Evolutionary conservation across 2,113 vertebrate genomes (phyloP).

Genomic region (Sceloporus tristichus): DNA sequence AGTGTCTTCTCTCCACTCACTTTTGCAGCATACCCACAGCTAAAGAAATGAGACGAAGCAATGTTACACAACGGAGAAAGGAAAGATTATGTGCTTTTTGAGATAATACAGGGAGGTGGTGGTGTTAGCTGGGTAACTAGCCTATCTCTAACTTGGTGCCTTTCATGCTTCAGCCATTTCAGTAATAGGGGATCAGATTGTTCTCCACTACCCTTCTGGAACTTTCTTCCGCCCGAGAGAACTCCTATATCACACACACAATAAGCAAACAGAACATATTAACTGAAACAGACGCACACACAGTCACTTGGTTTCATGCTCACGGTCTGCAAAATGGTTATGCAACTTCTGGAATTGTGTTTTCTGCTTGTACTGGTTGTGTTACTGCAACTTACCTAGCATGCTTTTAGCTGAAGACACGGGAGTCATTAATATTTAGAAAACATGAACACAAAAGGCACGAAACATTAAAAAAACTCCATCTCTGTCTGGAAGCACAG

Average conservation of each 20-base stretch:
- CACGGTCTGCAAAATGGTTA: neutral
- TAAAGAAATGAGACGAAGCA: neutral
- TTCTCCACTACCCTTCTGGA: neutral
- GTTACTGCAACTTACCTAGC: neutral
- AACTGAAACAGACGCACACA: neutral
- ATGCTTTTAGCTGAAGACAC: neutral
- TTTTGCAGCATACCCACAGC: neutral
- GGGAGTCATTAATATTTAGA: neutral
- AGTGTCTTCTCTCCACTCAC: neutral
- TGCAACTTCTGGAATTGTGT: neutral
- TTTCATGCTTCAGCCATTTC: neutral
- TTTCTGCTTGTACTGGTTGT: neutral
- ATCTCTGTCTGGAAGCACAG: neutral
- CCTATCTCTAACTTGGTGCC: no score
- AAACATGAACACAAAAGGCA: neutral
- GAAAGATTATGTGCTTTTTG: neutral
- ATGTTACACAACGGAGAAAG: neutral
- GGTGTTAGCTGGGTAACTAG: no score
- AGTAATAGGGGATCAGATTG: neutral
- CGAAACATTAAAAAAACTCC: neutral
- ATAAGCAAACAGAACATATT: neutral
- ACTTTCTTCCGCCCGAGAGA: neutral
- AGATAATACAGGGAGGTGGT: neutral
- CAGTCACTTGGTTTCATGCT: neutral
- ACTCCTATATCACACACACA: neutral